Evolutionary conservation across 2,113 vertebrate species (phyloP).

Genomic region (Chrysochloris asiatica): DNA sequence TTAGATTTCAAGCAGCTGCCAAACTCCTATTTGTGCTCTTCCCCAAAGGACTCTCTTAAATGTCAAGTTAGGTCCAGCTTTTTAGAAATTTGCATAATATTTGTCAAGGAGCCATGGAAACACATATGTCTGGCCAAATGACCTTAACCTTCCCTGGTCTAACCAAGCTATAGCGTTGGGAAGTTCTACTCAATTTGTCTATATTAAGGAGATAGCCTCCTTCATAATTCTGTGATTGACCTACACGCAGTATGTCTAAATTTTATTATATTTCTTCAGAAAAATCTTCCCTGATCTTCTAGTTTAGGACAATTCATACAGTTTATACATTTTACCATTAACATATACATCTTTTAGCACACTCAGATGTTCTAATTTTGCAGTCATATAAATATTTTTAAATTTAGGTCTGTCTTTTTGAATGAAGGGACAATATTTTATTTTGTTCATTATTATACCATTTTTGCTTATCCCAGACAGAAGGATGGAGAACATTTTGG

Average conservation of each 20-base stretch:
- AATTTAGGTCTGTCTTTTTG: background rate
- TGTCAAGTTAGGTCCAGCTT: conserved; percentile 30
- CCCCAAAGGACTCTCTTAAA: conserved; percentile 56
- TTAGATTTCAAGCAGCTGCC: conserved; percentile 42
- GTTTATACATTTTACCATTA: background rate
- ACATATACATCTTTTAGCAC: background rate
- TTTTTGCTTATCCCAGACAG: background rate
- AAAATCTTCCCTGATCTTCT: background rate
- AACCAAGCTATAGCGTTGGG: background rate
- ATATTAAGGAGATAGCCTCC: background rate
- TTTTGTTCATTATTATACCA: background rate
- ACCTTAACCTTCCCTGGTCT: conserved; percentile 42
- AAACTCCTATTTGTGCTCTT: conserved; percentile 18
- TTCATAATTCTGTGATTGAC: background rate
- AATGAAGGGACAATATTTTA: conserved; percentile 2
- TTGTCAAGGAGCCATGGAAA: conserved; percentile 66
- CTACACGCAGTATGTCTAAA: background rate
- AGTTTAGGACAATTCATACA: background rate
- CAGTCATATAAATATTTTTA: background rate
- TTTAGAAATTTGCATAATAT: conserved; percentile 57
- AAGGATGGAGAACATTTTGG: background rate
- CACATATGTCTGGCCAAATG: conserved; percentile 57
- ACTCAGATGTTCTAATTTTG: background rate
- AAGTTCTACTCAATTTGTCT: background rate
- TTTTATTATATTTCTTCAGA: background rate